Evolutionary conservation across 2,888 invertebrate genomes (phyloP), one percentile per base, ranked within the genome.

Genomic region (Orthosia incerta): DNA sequence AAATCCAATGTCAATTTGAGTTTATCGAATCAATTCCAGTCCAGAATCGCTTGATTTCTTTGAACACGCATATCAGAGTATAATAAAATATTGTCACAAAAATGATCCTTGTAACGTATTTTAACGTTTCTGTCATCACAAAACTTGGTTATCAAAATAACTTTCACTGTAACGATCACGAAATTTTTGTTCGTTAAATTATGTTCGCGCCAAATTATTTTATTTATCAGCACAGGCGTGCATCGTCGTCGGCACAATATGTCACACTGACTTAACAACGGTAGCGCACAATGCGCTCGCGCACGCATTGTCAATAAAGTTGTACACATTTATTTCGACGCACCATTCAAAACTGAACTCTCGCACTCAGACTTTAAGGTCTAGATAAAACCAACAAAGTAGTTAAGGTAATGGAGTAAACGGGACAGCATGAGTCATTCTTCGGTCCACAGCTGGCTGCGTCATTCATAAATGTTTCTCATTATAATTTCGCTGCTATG

Each of bases 121-220:
- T 92, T 39, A 94, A 85, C 79, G 91, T 93, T 85, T 93, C 94
- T 88, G 93, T 92, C 95, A 95, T 95, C 92, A 95, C 95, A 94
- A 87, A 80, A 80, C 75, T 80, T 76, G 71, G 26, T 64, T 50
- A 69, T 48, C 16, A 15, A 75, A 71, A 68, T 67, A 85, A 85
- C 72, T 71, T 70, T 73, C 78, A 80, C 69, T 60, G 73, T 77
- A 76, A 80, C 31, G 31, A 31, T 59, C 70, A 78, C 80, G 46
- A 78, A 73, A 73, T 71, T 71, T 51, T 68, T 66, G 48, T 76
- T 80, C 72, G 72, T 73, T 72, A 79, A 72, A 71, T 71, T 59
- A 72, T 69, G 60, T 85, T 86, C 85, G 91, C 93, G 93, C 91
- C 90, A 89, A 89, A 74, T 83, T 82, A 23, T 78, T 74, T 74